These are phyloP conservation scores for Drosophila gunungcola DNA, from an alignment of 1,140 invertebrate genomes.

Conservation along the genomic window DNA sequence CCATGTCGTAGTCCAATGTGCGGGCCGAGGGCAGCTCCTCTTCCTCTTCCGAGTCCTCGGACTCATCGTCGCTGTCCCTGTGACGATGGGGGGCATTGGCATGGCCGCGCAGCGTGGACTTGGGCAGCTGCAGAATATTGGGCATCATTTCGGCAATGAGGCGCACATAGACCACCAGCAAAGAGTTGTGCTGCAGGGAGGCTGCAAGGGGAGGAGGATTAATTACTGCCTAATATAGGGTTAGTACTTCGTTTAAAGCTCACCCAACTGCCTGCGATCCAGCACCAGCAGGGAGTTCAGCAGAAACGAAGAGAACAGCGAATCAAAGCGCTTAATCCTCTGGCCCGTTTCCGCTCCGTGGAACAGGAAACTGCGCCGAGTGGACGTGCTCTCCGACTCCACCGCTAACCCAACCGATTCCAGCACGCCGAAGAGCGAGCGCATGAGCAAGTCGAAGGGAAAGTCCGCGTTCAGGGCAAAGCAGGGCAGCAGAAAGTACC, in stretches of 20 bases:
- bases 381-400: constrained; percentile 10
- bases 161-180: constrained; percentile 67
- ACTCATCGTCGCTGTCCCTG: constrained; percentile 85
- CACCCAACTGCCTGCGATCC: constrained; percentile 88
- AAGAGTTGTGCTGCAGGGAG: constrained; percentile 48
- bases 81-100: constrained; percentile 79
- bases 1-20: constrained; percentile 60
- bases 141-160: constrained; percentile 85
- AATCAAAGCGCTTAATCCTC: constrained; percentile 11
- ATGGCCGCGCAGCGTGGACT: constrained; percentile 66
- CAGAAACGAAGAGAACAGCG: constrained; percentile 82
- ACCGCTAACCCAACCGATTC: constrained; percentile 7
- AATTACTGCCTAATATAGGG: neutral
- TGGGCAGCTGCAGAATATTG: constrained; percentile 78
- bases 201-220: constrained; percentile 1
- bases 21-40: constrained; percentile 71
- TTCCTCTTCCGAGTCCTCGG: constrained; percentile 85
- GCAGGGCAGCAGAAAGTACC: constrained; percentile 86
- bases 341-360: constrained; percentile 6
- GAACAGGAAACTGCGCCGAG: constrained; percentile 35
- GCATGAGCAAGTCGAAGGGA: constrained; percentile 85
- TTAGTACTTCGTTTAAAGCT: constrained; percentile 47
- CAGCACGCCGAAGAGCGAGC: constrained; percentile 41
- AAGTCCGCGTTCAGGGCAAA: constrained; percentile 85
- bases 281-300: constrained; percentile 88